Evolutionary conservation across 2,113 vertebrate genomes (phyloP), one percentile per base, ranked within the genome.

Genomic region (Pachycephala philippinensis): DNA sequence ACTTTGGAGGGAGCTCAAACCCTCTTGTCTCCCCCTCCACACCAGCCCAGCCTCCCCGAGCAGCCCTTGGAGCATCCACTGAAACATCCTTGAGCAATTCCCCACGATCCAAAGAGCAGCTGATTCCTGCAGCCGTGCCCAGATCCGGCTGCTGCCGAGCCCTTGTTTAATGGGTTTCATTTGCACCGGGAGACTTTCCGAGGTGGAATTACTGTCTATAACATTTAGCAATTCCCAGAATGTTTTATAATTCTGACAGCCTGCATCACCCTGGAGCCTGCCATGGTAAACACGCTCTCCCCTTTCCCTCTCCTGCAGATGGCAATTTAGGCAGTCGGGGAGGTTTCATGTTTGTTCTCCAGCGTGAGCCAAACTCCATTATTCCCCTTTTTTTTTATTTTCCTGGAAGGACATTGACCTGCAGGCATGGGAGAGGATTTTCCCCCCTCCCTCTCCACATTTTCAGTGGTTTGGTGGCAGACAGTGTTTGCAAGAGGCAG

Each of bases 231-330:
- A 45, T 89, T 93, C 84, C 45, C 65, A 91, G 68, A 94, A 69
- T 83, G 93, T 80, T 80, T 91, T 91, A 52, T 84, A 77, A 89
- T 84, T 77, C 92, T 84, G 87, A 93, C 94, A 82, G 91, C 8
- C 83, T 85, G 45, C 95, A 61, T 94, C 79, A 75, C 45, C 37
- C 72, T 89, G n/a, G 26, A 65, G 77, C 64, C 60, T 95, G 92
- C 90, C 87, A 87, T 45, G 60, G 81, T 93, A 95, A 94, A 95
- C 87, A 93, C 0, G 1, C 31, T 83, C 53, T 79, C 59, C 42
- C 70, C 37, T 91, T 49, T 64, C 71, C 71, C 64, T 89, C 64
- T 57, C 23, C 9, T 72, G 77, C 90, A 96, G 84, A 91, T 69
- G 84, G 84, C 40, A 64, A 42, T 72, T 91, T 11, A 68, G 66